Base-by-base conservation (phyloP, 1,140 invertebrate genomes). In the Drosophila santomea region DNA sequence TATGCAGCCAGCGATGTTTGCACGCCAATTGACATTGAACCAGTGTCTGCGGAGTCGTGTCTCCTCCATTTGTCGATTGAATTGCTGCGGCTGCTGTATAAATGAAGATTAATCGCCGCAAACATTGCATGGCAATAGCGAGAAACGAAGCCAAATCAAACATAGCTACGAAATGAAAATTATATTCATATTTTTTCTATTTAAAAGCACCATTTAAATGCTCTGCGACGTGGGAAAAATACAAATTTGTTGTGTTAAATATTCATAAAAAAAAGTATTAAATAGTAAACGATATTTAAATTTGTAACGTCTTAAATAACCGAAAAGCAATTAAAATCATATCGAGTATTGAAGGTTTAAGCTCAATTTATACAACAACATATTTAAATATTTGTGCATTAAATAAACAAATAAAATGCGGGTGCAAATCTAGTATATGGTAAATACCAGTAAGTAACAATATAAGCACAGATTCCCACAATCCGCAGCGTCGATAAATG, bases 21-120 rank as follows among this genome's bases (percentile, higher is more conserved):
- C 82, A 58, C 64, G 63, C 39, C 63, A 82, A 82, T 88, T 86
- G 82, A 86, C 82, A 86, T 86, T 86, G 82, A 86, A 86, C 83
- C 64, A 78, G 78, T 74, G 59, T 58, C 41, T 55, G 73, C 32
- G 14, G 54, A 61, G 76, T 80, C 76, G 80, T 79, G 80, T 47
- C 59, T 63, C 56, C 74, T 58, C 75, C 72, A 77, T 76, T 72
- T 58, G 57, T 32, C 51, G 32, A 69, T 61, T 45, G 45, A 32
- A 41, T 35, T 25, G 41, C 48, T 39, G 41, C 48, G 39, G 69
- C 72, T 39, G 61, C 54, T 75, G 54, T 75, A 41, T 58, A 75
- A 67, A 76, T 76, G 51, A 77, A 77, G 74, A 77, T 77, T 77
- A 76, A 77, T 77, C 68, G 61, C 73, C 55, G 38, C 41, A 77